phyloP scores from a whole-genome alignment of 2,888 invertebrate genomes.

The Leucophenga montana region DNA sequence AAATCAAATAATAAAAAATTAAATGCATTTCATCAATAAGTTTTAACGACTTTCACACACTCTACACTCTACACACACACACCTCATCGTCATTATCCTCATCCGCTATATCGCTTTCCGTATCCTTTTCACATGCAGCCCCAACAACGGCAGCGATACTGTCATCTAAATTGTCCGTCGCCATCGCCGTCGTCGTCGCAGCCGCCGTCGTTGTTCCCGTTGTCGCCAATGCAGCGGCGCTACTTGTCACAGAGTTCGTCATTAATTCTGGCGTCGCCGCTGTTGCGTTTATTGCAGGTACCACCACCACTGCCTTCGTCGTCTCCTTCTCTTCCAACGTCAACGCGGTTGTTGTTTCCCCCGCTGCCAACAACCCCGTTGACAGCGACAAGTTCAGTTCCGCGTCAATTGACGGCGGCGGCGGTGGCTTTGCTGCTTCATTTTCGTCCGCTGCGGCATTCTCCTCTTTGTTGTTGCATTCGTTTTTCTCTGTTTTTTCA shows the following conservation, averaged over 20 bases:
- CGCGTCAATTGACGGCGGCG: conserved; percentile 47
- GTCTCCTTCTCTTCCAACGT: conserved; percentile 49
- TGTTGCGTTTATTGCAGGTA: conserved; percentile 34
- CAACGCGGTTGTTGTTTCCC: conserved; percentile 49
- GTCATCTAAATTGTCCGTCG: conserved; percentile 16
- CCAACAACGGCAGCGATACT: too few species aligned
- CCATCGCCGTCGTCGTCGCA: conserved; percentile 31
- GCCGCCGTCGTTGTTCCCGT: conserved; percentile 31
- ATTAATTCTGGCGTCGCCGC: conserved; percentile 45
- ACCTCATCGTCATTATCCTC: conserved; percentile 77
- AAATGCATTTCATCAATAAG: not conserved
- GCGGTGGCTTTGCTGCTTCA: conserved; percentile 27
- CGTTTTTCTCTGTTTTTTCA: conserved; percentile 31
- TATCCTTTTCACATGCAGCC: conserved; percentile 72
- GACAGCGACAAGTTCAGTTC: not conserved
- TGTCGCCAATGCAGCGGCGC: not conserved
- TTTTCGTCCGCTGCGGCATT: conserved; percentile 33
- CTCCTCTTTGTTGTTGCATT: conserved; percentile 35
- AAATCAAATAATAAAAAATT: conserved; percentile 9
- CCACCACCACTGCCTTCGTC: conserved; percentile 47
- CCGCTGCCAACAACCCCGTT: not conserved
- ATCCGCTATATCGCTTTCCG: conserved; percentile 75
- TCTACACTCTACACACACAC: conserved; percentile 5
- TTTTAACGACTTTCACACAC: not conserved
- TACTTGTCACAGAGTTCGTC: conserved; percentile 42